A percentile compares a stretch with the other conserved stretches of the same genome.
Conservation (phyloP, 1,140 invertebrate genomes). For the Arctopsyche grandis region DNA sequence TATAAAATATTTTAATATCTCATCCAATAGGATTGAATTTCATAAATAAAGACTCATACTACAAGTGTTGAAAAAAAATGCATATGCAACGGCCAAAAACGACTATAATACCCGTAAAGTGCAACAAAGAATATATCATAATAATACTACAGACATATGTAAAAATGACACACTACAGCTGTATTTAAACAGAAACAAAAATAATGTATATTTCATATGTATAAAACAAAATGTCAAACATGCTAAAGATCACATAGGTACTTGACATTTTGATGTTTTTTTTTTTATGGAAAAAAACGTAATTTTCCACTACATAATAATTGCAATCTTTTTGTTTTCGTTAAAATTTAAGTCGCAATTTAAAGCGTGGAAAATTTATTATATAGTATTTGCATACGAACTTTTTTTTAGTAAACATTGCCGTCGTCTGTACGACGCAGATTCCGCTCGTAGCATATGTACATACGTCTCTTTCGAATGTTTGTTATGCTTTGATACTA, state of each 20-base stretch:
- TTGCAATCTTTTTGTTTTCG: too few species aligned
- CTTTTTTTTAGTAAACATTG: too few species aligned
- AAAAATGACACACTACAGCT: not conserved
- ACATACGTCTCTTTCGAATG: not conserved
- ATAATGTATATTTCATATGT: not conserved
- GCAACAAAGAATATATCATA: not conserved
- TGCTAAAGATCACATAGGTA: not conserved
- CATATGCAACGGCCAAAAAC: not conserved
- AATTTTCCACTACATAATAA: too few species aligned
- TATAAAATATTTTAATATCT: too few species aligned
- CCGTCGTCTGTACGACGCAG: not conserved
- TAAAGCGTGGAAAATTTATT: too few species aligned
- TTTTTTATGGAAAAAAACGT: too few species aligned
- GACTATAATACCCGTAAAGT: not conserved
- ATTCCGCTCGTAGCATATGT: not conserved
- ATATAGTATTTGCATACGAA: too few species aligned
- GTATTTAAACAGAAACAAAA: not conserved
- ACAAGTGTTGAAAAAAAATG: too few species aligned
- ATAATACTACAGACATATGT: not conserved
- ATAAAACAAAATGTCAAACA: not conserved
- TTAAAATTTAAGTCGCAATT: too few species aligned
- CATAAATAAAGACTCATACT: too few species aligned
- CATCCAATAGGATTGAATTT: too few species aligned
- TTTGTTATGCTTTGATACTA: not conserved
- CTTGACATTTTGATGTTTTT: not conserved